These are phyloP conservation scores for Apogon hyalosoma DNA, from an alignment of 2,797 vertebrate genomes.

Conservation along the genomic window DNA sequence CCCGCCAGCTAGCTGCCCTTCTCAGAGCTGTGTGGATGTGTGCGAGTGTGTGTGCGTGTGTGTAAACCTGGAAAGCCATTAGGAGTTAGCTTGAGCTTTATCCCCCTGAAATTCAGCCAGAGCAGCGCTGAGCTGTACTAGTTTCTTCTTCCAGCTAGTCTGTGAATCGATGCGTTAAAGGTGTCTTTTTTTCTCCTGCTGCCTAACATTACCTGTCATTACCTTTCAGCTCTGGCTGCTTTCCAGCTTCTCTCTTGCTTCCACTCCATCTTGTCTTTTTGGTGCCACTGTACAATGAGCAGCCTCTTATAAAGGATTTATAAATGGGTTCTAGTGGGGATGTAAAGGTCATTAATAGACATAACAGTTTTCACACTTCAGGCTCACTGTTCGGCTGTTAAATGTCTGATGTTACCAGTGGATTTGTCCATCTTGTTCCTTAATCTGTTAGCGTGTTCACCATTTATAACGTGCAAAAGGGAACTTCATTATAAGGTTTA, in stretches of 20 bases:
- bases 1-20: slow-evolving; percentile 43
- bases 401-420: no score
- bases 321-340: no score
- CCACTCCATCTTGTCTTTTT: slow-evolving; percentile 46
- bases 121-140: slow-evolving; percentile 48
- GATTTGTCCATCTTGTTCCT: no score
- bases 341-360: no score
- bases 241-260: slow-evolving; percentile 36
- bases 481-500: no score
- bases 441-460: no score
- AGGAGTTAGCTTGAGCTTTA: slow-evolving; percentile 64
- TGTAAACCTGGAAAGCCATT: slow-evolving; percentile 59
- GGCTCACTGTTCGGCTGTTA: no score
- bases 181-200: slow-evolving; percentile 47
- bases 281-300: no score
- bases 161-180: slow-evolving; percentile 71
- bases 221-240: slow-evolving; percentile 52
- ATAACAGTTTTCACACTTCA: no score
- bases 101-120: slow-evolving; percentile 35
- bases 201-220: slow-evolving; percentile 47
- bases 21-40: slow-evolving; percentile 43
- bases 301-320: no score
- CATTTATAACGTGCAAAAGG: no score
- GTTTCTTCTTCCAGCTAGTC: slow-evolving; percentile 47
- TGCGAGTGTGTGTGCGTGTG: slow-evolving; percentile 10